Evolutionary conservation across 2,797 vertebrate genomes (phyloP), one percentile per base, ranked within the genome.

Genomic region (Notolepis coatsorum): DNA sequence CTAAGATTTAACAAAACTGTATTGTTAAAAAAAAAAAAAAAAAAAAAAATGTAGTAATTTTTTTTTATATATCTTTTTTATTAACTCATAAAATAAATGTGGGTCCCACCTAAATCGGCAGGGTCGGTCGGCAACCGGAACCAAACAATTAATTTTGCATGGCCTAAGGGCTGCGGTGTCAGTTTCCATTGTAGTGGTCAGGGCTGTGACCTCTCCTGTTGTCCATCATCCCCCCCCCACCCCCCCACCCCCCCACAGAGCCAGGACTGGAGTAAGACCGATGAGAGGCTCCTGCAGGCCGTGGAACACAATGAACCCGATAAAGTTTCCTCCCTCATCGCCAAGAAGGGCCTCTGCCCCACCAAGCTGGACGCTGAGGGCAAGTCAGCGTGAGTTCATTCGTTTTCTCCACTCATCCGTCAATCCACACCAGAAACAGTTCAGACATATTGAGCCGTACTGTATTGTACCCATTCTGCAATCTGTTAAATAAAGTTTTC

Each of bases 261-360:
- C 81, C 96, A 97, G 31, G 97, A 98, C 81, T 98, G 97, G 97
- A 97, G 88, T 84, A 98, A 97, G 87, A 94, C 94, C 0, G 97
- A 98, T 0, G 97, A 99, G 52, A 93, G 96, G 15, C 94, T 99
- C 51, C 85, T 99, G 53, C 96, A 98, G 86, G 97, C 97, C 0
- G 96, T 98, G 92, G 97, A 98, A 79, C 95, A 98, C 78, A 96
- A 96, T 0, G 96, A 99, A 39, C 84, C 87, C 0, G 97, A 99
- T 79, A 99, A 97, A 88, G 95, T 97, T 64, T 90, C 94, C 2
- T 94, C 95, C 0, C 88, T 99, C 78, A 91, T 99, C 71, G 85
- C 93, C 66, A 99, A 99, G 91, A 99, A 98, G 81, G 96, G 95
- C 58, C 93, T 96, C 75, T 96, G 90, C 20, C 94, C 96, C 63